These are phyloP conservation scores for Bothrops jararaca DNA, from an alignment of 2,113 vertebrate species.

Conservation along the genomic window DNA sequence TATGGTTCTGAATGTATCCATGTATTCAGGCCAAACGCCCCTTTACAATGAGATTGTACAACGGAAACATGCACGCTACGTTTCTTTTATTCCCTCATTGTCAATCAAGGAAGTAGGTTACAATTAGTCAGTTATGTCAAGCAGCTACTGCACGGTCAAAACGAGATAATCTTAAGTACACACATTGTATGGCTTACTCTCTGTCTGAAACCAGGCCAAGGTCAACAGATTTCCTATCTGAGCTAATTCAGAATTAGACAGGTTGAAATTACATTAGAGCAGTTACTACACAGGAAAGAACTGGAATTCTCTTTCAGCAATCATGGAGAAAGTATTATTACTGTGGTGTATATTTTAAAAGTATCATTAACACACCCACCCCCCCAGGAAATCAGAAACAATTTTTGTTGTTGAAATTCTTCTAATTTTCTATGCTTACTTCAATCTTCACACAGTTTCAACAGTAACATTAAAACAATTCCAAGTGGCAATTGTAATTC, in stretches of 20 bases:
- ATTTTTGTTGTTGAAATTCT: neutral
- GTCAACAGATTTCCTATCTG: neutral
- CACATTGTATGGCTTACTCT: neutral
- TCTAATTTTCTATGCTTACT: neutral
- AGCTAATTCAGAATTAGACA: neutral
- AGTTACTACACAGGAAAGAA: neutral
- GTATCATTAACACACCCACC: neutral
- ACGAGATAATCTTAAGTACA: neutral
- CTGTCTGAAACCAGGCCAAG: neutral
- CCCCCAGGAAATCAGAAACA: neutral
- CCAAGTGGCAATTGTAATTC: neutral
- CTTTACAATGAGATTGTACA: neutral
- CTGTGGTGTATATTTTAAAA: neutral
- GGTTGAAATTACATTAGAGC: neutral
- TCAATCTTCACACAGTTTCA: neutral
- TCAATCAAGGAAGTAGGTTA: neutral
- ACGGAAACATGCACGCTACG: neutral
- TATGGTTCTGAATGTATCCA: neutral
- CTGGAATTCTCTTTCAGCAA: neutral
- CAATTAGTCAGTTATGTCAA: neutral
- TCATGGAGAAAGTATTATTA: neutral
- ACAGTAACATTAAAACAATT: neutral
- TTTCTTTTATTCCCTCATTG: neutral
- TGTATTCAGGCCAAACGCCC: neutral
- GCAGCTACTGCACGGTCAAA: neutral